Percentiles rank a stretch among this genome's conserved stretches.
These are phyloP conservation scores for Misgurnus mizolepis DNA, from an alignment of 2,113 vertebrate species.

Conservation along the genomic window DNA sequence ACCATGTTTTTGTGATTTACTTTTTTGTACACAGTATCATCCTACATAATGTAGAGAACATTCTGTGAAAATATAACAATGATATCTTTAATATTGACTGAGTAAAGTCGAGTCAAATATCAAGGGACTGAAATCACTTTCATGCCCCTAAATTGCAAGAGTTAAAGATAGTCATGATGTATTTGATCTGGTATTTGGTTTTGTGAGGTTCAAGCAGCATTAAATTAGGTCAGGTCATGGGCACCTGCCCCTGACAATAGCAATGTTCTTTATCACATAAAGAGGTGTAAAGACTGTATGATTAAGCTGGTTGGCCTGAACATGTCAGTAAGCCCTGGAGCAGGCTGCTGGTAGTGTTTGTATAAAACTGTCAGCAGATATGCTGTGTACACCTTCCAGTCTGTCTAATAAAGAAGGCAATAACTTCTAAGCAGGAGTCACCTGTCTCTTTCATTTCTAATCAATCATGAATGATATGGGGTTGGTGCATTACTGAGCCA, in stretches of 20 bases:
- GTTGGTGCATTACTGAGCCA: background rate
- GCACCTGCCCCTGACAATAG: background rate
- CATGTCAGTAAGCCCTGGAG: constrained; percentile 23
- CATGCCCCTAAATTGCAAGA: background rate
- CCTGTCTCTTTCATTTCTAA: background rate
- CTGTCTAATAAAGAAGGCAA: background rate
- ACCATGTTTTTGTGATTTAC: no score
- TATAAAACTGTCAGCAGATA: constrained; percentile 2
- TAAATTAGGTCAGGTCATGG: background rate
- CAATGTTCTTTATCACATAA: background rate
- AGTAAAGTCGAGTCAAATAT: no score
- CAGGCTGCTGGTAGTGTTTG: background rate
- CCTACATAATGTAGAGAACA: no score
- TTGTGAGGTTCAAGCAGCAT: background rate
- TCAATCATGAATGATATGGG: background rate
- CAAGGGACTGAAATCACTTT: no score
- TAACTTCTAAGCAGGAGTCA: constrained; percentile 3
- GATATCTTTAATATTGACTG: no score
- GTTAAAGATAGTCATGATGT: background rate
- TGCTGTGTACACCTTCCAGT: background rate
- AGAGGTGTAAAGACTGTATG: background rate
- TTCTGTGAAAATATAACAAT: no score
- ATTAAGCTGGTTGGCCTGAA: constrained; percentile 5
- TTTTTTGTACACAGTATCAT: no score
- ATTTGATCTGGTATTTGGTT: background rate